phyloP scores from a whole-genome alignment of 1,140 invertebrate genomes.

The Hyphantria cunea region DNA sequence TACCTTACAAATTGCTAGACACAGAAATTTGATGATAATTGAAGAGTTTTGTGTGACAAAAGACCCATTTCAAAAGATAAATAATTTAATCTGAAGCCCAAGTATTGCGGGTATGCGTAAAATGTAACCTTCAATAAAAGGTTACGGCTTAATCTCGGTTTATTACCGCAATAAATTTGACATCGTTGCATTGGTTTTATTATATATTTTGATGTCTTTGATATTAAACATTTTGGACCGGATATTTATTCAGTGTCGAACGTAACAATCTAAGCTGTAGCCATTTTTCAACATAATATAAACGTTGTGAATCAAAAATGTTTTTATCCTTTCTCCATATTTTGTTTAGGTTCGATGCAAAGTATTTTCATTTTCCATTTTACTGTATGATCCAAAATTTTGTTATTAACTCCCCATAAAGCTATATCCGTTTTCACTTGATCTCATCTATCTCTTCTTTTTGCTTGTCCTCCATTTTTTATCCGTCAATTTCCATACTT shows the following conservation, averaged over 20 bases:
- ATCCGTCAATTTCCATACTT: too few species aligned
- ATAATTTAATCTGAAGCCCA: slow-evolving; percentile 32
- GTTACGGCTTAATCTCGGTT: slow-evolving; percentile 65
- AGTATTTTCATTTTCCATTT: too few species aligned
- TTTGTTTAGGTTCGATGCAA: too few species aligned
- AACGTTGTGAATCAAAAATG: too few species aligned
- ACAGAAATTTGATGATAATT: slow-evolving; percentile 15
- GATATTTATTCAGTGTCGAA: background rate
- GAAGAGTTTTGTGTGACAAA: slow-evolving; percentile 16
- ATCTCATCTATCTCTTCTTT: too few species aligned
- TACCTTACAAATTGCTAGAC: background rate
- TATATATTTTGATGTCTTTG: slow-evolving; percentile 42
- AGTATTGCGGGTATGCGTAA: slow-evolving; percentile 44
- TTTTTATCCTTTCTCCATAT: too few species aligned
- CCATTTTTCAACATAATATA: too few species aligned
- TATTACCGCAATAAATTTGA: slow-evolving; percentile 62
- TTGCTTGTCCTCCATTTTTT: too few species aligned
- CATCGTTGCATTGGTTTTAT: slow-evolving; percentile 53
- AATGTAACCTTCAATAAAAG: slow-evolving; percentile 57
- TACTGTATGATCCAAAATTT: too few species aligned
- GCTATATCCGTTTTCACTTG: too few species aligned
- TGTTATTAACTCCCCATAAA: too few species aligned
- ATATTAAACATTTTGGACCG: slow-evolving; percentile 27
- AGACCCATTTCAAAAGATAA: slow-evolving; percentile 8
- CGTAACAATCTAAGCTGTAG: background rate